These are phyloP conservation scores for Epinephelus moara DNA, from an alignment of 2,113 vertebrate species.

Conservation along the genomic window DNA sequence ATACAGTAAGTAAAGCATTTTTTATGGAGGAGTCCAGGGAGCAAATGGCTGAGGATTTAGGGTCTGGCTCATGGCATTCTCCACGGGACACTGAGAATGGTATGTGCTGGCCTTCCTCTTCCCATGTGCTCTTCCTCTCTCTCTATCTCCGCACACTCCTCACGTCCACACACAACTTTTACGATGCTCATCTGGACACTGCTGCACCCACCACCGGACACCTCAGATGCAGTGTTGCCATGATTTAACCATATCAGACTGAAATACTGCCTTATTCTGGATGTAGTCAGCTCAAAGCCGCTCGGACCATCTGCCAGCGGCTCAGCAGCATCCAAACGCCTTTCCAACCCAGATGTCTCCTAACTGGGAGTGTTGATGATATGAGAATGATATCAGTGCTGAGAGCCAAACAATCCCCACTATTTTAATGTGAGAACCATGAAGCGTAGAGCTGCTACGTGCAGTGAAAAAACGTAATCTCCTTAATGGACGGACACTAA, in stretches of 20 bases:
- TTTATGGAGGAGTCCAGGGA: slow-evolving; percentile 55
- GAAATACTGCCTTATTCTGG: not conserved
- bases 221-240: not conserved
- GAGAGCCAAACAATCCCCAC: slow-evolving; percentile 9
- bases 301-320: slow-evolving; percentile 29
- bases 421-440: slow-evolving; percentile 26
- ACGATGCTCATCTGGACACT: slow-evolving; percentile 46
- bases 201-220: slow-evolving; percentile 10
- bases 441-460: not conserved
- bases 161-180: slow-evolving; percentile 42
- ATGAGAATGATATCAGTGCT: slow-evolving; percentile 22
- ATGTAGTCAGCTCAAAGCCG: not conserved
- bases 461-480: not conserved
- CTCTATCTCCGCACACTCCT: slow-evolving; percentile 3
- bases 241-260: slow-evolving; percentile 6
- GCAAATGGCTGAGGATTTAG: slow-evolving; percentile 58
- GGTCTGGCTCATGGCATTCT: slow-evolving; percentile 63
- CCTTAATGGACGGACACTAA: not conserved
- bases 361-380: slow-evolving; percentile 29
- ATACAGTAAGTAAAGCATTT: slow-evolving; percentile 27
- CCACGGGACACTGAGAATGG: slow-evolving; percentile 72
- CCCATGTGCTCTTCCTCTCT: slow-evolving; percentile 39
- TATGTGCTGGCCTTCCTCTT: slow-evolving; percentile 70
- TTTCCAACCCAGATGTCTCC: slow-evolving; percentile 53
- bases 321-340: slow-evolving; percentile 3